phyloP scores from a whole-genome alignment of 2,888 invertebrate species.

The Epinotia bilunana region DNA sequence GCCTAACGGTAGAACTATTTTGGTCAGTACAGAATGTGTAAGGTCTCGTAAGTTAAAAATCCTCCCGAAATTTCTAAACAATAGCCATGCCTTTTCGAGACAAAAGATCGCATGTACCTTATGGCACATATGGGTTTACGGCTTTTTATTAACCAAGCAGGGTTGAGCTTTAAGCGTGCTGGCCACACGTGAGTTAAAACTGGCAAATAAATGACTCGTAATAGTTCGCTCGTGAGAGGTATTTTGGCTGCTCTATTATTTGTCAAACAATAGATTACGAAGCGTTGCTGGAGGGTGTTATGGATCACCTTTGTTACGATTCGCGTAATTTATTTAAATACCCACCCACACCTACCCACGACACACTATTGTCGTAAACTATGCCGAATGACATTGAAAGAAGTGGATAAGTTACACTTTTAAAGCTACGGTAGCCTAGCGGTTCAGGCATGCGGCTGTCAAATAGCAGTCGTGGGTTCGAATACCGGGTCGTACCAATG shows the following conservation, averaged over 20 bases:
- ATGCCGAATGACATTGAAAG: not conserved
- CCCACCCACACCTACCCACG: not conserved
- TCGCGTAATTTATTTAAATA: conserved; percentile 5
- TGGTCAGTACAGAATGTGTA: conserved; percentile 6
- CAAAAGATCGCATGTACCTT: not conserved
- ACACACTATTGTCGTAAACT: not conserved
- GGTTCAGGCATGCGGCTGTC: too few relatives aligned
- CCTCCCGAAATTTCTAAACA: not conserved
- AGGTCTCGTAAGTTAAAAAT: conserved; percentile 8
- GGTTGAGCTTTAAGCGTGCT: not conserved
- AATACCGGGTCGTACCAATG: too few relatives aligned
- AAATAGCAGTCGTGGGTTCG: too few relatives aligned
- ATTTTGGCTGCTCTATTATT: conserved; percentile 21
- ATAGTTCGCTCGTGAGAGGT: conserved; percentile 13
- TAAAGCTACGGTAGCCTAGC: too few relatives aligned
- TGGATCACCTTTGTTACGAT: conserved; percentile 16
- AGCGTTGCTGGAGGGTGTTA: conserved; percentile 15
- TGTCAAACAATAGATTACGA: conserved; percentile 28
- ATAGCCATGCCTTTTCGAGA: not conserved
- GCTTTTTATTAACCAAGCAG: not conserved
- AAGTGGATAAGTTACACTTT: too few relatives aligned
- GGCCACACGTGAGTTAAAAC: conserved; percentile 18
- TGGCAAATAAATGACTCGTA: not conserved
- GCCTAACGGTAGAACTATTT: not conserved
- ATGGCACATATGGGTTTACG: not conserved